Percentiles rank a stretch among this genome's conserved stretches.
phyloP scores from a whole-genome alignment of 2,113 vertebrate genomes.

The Lepisosteus osseus region DNA sequence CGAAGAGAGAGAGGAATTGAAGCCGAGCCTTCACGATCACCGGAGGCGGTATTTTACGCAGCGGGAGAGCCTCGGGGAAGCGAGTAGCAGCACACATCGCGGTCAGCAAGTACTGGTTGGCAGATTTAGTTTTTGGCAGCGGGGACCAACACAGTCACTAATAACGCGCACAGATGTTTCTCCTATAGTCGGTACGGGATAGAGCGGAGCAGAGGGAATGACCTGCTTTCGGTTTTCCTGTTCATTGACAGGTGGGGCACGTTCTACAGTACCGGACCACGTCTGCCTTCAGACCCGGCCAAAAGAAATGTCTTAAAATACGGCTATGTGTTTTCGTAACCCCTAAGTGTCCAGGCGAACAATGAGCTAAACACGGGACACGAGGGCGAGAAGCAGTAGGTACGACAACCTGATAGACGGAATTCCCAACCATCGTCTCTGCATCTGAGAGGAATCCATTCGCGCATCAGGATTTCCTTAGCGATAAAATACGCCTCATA shows the following conservation, averaged over 20 bases:
- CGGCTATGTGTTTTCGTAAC: background rate
- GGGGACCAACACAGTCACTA: background rate
- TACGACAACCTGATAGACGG: background rate
- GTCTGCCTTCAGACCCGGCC: background rate
- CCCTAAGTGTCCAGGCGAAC: background rate
- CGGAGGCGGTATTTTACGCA: background rate
- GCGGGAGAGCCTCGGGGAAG: background rate
- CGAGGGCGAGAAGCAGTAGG: background rate
- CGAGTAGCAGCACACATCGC: background rate
- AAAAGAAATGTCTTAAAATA: background rate
- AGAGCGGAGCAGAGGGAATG: background rate
- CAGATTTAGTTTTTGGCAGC: background rate
- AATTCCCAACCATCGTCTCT: background rate
- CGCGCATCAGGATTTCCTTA: background rate
- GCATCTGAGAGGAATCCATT: background rate
- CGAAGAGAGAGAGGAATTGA: slow-evolving; percentile 2
- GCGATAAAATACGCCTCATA: background rate
- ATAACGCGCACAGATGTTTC: background rate
- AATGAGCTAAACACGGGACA: background rate
- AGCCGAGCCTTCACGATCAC: background rate
- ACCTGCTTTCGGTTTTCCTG: background rate
- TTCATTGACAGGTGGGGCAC: background rate
- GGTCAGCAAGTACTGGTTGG: background rate
- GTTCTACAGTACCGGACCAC: background rate
- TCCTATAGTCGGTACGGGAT: background rate